Base-by-base conservation (phyloP, 2,113 vertebrate species). In the Anoura caudifer region DNA sequence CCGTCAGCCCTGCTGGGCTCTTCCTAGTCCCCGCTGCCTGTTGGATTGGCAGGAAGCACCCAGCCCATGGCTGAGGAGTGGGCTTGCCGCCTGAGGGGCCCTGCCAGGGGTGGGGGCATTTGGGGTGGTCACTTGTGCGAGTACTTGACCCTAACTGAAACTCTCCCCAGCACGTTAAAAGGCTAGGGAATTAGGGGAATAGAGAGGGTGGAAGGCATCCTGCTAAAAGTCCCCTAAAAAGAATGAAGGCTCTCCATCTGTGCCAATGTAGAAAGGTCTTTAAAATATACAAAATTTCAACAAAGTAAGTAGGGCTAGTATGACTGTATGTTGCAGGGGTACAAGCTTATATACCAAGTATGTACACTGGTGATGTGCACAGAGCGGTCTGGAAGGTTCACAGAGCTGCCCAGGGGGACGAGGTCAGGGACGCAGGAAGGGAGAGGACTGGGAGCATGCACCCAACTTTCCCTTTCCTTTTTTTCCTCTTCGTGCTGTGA, bases 11-110 rank as follows among this genome's bases (percentile, higher is more conserved):
- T 1, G 3, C 70, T 73, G 95, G 95, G 85, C 22, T 19, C 63
- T 96, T 89, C 96, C 87, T 93, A 90, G 90, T 83, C 90, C 84
- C 85, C 38, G 3, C 81, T 94, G 81, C 82, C 90, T 92, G 65
- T 87, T 2, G 10, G 61, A 17, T 86, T 1, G 0, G 61, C 33
- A 73, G 94, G 70, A 94, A 94, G 50, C 69, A 56, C 36, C 81
- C 89, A 85, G 31, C 76, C 87, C 84, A 50, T 33, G 33, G 28
- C 82, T 75, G n/a, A 96, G 77, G 65, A 54, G 38, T 56, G 56
- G 61, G 72, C 65, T 52, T 79, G 47, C 84, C 85, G 80, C 91
- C 70, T 15, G 11, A 90, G 80, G 22, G 52, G 72, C 41, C 72
- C 73, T 76, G 50, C 45, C 47, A 41, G 33, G 69, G 45, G n/a